Evolutionary conservation across 1,140 invertebrate species (phyloP).

Genomic region (Cataglyphis hispanica): DNA sequence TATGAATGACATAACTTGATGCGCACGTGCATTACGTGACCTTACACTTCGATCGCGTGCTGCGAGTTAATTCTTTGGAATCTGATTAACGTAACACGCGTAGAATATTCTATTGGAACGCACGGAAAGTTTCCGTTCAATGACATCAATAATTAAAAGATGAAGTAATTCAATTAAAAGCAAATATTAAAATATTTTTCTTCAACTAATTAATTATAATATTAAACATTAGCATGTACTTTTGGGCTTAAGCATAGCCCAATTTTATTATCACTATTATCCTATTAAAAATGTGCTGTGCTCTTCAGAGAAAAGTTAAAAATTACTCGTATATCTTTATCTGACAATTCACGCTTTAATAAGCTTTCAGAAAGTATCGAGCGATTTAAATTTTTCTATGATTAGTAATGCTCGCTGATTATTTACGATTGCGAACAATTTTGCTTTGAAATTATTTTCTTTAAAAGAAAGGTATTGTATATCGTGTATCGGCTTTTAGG

Average conservation of each 20-base stretch:
- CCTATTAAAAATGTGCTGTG: background rate
- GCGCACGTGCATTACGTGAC: constrained; percentile 9
- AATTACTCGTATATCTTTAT: background rate
- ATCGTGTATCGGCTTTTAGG: background rate
- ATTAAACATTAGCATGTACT: background rate
- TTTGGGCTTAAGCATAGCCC: background rate
- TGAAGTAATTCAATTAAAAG: background rate
- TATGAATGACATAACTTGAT: constrained; percentile 22
- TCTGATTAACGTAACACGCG: constrained; percentile 13
- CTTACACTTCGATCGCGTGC: constrained; percentile 14
- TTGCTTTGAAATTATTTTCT: too few relatives aligned
- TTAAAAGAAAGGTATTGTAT: background rate
- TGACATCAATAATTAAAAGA: background rate
- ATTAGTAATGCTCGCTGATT: background rate
- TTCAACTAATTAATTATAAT: background rate
- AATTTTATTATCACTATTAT: background rate
- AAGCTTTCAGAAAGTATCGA: background rate
- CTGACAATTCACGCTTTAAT: too few relatives aligned
- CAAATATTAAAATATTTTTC: background rate
- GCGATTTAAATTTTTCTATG: background rate
- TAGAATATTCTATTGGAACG: background rate
- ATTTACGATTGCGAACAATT: background rate
- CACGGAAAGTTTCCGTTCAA: background rate
- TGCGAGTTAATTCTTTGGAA: constrained; percentile 2
- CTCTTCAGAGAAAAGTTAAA: background rate